Evolutionary conservation across 2,113 vertebrate species (phyloP), one percentile per base, ranked within the genome.

Genomic region (Pituophis catenifer): DNA sequence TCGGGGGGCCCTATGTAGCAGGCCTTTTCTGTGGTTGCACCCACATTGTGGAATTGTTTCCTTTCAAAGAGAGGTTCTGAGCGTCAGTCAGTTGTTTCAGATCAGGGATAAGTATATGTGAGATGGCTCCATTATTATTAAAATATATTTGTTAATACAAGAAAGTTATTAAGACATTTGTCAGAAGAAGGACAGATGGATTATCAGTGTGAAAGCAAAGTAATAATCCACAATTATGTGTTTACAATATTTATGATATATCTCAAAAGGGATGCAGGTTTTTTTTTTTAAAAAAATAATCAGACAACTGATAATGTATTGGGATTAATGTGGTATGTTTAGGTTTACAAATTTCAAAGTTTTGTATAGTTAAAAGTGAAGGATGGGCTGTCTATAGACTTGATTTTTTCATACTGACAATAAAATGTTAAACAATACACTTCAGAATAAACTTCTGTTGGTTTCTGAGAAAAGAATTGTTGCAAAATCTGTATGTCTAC

Each of bases 331-430:
- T 90, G 33, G 89, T 10, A 75, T 50, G 48, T 38, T 70, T 53
- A 75, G 65, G 15, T 5, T 11, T 19, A 7, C 11, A 55, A 92
- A 0, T 95, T 90, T 86, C 4, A 21, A 9, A 92, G 50, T 17
- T 94, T 93, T 92, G 54, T 90, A 92, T 52, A 91, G 50, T 93
- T 29, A 5, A 59, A 93, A 75, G 65, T 11, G 92, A 91, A 86
- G 19, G 50, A 3, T 50, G 0, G 55, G 44, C 88, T 89, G 48
- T 33, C 44, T 89, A 10, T 26, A 54, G 38, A n/a, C 11, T 50
- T 75, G 33, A 89, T 29, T 9, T 75, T 33, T 21, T 57, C 6
- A 19, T 91, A 21, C 1, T n/a, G 24, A 21, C 23, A 13, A 59
- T 86, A 29, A 21, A 50, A 50, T 12, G 19, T 26, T 8, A 26